phyloP scores from a whole-genome alignment of 2,888 invertebrate genomes.

The Lycophotia porphyrea region DNA sequence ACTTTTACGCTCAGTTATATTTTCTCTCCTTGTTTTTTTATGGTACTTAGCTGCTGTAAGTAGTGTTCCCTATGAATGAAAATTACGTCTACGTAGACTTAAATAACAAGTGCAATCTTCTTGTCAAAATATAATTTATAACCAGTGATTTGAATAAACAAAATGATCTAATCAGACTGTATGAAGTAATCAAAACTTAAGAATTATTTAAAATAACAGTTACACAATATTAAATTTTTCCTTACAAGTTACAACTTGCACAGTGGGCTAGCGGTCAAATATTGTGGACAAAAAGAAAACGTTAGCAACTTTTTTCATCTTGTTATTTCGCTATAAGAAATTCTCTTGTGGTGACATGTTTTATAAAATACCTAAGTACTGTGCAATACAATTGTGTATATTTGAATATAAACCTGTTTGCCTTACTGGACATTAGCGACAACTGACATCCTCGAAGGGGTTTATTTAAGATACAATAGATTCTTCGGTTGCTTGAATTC shows the following conservation, averaged over 20 bases:
- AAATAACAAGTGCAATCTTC: not conserved
- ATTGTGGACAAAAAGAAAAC: conserved; percentile 46
- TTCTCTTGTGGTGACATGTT: conserved; percentile 31
- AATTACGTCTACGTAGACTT: not conserved
- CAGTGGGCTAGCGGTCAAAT: conserved; percentile 57
- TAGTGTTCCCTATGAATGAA: not conserved
- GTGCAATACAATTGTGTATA: conserved; percentile 39
- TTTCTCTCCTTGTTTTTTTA: not conserved
- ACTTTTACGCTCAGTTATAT: not conserved
- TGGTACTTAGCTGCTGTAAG: conserved; percentile 8
- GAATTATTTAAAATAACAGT: conserved; percentile 15
- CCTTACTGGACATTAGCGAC: conserved; percentile 35
- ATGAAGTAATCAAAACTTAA: not conserved
- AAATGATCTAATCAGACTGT: conserved; percentile 20
- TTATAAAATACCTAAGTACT: conserved; percentile 32
- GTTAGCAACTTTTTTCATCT: conserved; percentile 10
- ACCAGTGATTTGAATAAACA: conserved; percentile 10
- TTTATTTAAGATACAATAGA: conserved; percentile 23
- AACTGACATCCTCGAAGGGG: conserved; percentile 25
- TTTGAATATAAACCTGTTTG: conserved; percentile 56
- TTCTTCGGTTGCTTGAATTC: not conserved
- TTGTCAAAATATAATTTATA: not conserved
- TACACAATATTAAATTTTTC: conserved; percentile 43
- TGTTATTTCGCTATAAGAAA: conserved; percentile 23
- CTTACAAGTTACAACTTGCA: conserved; percentile 44